Evolutionary conservation across 1,140 invertebrate genomes (phyloP).

Genomic region (Batillaria attramentaria): DNA sequence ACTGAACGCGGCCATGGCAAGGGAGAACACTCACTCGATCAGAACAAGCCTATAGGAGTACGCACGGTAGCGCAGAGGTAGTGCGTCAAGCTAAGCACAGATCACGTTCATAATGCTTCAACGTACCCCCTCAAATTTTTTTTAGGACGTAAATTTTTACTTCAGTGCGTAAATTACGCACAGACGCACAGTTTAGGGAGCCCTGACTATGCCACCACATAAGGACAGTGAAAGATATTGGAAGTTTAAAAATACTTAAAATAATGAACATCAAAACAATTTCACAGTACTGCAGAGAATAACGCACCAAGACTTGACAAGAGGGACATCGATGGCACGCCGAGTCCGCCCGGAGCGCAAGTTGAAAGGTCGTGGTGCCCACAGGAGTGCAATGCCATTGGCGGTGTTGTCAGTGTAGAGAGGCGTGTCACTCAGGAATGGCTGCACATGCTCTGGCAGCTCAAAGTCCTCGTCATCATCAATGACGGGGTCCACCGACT

Average conservation of each 20-base stretch:
- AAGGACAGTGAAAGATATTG: background rate
- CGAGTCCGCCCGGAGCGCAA: constrained; percentile 88
- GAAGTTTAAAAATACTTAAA: background rate
- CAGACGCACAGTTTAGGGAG: no score
- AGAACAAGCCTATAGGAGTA: no score
- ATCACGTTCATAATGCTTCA: no score
- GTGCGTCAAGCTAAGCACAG: no score
- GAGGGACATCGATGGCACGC: constrained; percentile 95
- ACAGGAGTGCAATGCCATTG: constrained; percentile 98
- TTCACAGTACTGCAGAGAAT: background rate
- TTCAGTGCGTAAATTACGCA: no score
- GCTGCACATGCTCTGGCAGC: constrained; percentile 89
- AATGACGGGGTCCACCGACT: constrained; percentile 82
- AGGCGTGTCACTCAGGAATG: constrained; percentile 94
- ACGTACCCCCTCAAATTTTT: no score
- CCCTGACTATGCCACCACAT: background rate
- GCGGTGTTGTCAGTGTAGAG: constrained; percentile 99
- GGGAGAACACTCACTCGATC: no score
- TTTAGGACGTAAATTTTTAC: no score
- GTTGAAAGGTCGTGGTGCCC: constrained; percentile 98
- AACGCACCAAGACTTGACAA: constrained; percentile 97
- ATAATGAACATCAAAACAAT: background rate
- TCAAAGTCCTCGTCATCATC: constrained; percentile 97
- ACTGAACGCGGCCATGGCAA: no score
- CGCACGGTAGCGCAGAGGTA: no score